Evolutionary conservation across 2,113 vertebrate genomes (phyloP).

Genomic region (Tringa solitaria): DNA sequence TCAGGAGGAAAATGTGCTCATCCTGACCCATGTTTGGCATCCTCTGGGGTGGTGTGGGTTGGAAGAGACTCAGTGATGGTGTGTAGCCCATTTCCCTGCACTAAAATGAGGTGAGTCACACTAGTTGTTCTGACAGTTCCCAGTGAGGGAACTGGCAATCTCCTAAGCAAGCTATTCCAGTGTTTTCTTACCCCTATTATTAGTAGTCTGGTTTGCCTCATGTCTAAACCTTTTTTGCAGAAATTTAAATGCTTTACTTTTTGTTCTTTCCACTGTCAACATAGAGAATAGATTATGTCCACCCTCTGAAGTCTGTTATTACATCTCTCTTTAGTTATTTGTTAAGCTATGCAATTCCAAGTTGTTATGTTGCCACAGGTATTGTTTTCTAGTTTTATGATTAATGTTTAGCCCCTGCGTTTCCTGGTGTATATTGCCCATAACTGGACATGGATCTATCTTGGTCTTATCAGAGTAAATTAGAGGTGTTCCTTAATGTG

Average conservation of each 20-base stretch:
- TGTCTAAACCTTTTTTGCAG: not conserved
- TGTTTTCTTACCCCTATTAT: not conserved
- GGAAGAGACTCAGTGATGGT: fast-evolving
- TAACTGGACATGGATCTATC: not conserved
- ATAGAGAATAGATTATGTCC: not conserved
- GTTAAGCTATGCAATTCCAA: not conserved
- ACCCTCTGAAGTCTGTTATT: not conserved
- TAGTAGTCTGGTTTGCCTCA: not conserved
- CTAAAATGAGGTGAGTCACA: not conserved
- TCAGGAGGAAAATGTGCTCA: not conserved
- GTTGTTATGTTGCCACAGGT: not conserved
- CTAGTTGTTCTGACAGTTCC: not conserved
- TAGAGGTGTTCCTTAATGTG: not conserved
- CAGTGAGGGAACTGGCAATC: not conserved
- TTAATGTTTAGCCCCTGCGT: not conserved
- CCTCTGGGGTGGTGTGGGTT: not conserved
- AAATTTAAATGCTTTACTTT: not conserved
- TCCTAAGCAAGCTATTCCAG: not conserved
- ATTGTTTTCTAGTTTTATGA: not conserved
- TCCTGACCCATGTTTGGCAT: not conserved
- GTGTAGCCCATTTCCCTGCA: not conserved
- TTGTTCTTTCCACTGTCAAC: not conserved
- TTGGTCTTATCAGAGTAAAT: not conserved
- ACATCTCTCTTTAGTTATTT: not conserved
- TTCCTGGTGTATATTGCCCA: not conserved